Evolutionary conservation across 2,113 vertebrate species (phyloP).

Genomic region (Macrotis lagotis): DNA sequence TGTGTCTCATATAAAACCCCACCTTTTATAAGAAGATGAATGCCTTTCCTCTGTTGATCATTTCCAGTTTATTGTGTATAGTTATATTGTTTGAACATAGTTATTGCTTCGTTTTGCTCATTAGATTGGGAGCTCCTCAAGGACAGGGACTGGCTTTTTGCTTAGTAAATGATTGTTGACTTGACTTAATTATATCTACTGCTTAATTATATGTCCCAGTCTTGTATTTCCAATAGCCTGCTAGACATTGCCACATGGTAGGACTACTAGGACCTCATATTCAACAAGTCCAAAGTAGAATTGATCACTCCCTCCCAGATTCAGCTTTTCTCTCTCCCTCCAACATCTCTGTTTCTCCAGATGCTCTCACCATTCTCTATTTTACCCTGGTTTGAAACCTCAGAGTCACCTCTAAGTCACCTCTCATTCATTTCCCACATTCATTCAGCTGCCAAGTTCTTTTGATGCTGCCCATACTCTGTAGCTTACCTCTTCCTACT

Average conservation of each 20-base stretch:
- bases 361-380: background rate
- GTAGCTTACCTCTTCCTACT: background rate
- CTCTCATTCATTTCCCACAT: background rate
- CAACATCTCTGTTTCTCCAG: background rate
- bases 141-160: background rate
- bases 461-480: background rate
- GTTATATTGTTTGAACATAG: background rate
- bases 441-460: background rate
- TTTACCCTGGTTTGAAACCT: background rate
- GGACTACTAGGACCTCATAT: background rate
- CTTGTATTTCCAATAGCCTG: background rate
- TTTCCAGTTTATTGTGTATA: background rate
- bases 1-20: background rate
- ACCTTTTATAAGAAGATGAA: background rate
- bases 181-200: background rate
- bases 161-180: background rate
- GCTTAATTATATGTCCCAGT: too few relatives aligned
- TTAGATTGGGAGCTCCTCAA: background rate
- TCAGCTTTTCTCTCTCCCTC: background rate
- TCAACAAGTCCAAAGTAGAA: background rate
- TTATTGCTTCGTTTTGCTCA: background rate
- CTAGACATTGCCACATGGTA: background rate
- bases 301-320: background rate
- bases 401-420: background rate
- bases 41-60: background rate